Evolutionary conservation across 2,113 vertebrate species (phyloP).

Genomic region (Nycticebus coucang): DNA sequence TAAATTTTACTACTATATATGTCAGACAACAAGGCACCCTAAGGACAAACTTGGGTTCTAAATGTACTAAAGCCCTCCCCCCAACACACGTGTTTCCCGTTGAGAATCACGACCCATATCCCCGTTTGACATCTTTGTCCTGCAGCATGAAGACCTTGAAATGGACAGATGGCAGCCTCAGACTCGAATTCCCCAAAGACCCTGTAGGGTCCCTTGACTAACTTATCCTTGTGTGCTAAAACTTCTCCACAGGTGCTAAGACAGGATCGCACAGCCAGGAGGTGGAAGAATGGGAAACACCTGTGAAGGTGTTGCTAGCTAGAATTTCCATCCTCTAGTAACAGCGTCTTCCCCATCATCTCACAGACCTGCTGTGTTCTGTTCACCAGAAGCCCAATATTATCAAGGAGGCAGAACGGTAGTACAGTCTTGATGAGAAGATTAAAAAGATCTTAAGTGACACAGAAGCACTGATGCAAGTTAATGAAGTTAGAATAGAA

Average conservation of each 20-base stretch:
- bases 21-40: background rate
- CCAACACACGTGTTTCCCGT: background rate
- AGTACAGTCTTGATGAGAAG: background rate
- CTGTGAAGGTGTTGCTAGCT: background rate
- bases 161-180: background rate
- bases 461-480: background rate
- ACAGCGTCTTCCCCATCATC: background rate
- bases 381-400: background rate
- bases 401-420: background rate
- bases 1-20: background rate
- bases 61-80: background rate
- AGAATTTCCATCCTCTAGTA: background rate
- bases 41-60: background rate
- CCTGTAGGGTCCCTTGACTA: background rate
- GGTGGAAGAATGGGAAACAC: background rate
- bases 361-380: background rate
- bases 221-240: background rate
- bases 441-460: background rate
- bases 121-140: background rate
- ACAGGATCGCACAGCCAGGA: background rate
- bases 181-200: background rate
- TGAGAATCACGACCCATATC: background rate
- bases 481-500: conserved; percentile 13
- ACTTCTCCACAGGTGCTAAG: background rate
- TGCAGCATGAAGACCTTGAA: background rate